Percentiles rank a stretch among this genome's conserved stretches.
Conservation (phyloP, 2,113 vertebrate species). For the Glaucidium brasilianum region DNA sequence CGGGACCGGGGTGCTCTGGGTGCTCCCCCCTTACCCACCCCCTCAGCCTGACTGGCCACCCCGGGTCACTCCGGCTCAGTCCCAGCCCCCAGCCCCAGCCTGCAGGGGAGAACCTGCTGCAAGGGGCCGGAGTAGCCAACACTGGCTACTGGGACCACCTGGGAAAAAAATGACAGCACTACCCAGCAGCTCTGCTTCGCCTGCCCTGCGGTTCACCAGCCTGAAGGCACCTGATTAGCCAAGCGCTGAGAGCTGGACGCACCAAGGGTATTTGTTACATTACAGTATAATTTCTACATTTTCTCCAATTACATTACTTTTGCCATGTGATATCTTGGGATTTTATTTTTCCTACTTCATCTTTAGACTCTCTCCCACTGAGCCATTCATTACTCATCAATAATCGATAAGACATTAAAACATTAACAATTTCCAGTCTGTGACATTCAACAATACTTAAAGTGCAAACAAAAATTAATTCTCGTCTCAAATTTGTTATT, state of each 20-base stretch:
- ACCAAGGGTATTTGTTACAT: neutral
- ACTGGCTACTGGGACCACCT: neutral
- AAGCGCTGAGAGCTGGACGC: neutral
- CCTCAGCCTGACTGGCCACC: neutral
- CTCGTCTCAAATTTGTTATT: neutral
- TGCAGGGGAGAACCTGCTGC: neutral
- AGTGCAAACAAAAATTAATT: constrained; percentile 1
- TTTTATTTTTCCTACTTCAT: neutral
- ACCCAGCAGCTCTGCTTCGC: neutral
- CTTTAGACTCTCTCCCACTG: neutral
- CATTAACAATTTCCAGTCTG: neutral
- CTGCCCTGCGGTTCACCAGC: neutral
- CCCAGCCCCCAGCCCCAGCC: neutral
- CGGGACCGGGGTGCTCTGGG: neutral
- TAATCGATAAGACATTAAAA: neutral
- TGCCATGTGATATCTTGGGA: neutral
- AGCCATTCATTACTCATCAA: neutral
- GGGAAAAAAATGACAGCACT: neutral
- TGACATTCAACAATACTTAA: neutral
- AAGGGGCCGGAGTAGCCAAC: neutral
- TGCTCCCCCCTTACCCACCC: too few species aligned
- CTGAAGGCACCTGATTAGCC: neutral
- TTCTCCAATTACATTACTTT: neutral
- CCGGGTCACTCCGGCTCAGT: fast-evolving
- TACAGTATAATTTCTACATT: neutral